Evolutionary conservation across 1,140 invertebrate genomes (phyloP), one percentile per base, ranked within the genome.

Genomic region (Trachymyrmex septentrionalis): DNA sequence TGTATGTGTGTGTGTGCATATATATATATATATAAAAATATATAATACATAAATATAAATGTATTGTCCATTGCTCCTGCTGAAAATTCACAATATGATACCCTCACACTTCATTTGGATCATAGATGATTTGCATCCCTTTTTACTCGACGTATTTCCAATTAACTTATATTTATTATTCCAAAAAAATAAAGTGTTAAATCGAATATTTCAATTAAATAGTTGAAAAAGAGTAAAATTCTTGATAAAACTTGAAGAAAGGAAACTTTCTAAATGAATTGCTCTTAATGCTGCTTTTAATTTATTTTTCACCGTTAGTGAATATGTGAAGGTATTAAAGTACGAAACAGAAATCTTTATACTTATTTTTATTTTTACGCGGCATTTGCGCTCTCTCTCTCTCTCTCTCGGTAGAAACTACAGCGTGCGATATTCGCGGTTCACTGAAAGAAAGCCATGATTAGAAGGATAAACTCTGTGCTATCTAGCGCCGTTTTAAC

Each of bases 401-500:
- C 21, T 10, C 24, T 55, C 21, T 44, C 27, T 53, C 21, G n/a
- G 21, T 66, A 66, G 48, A 78, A 78, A 30, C 30, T n/a, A 19
- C n/a, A 19, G 30, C 59, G 34, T 38, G 21, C 44, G 59, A 78
- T 78, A 48, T 81, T 86, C 76, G 44, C 55, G 69, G 76, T 78
- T 16, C n/a, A 59, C 34, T 38, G 24, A 86, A 34, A 53, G 55
- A 88, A 88, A 71, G 69, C 27, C 71, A 53, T 27, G 71, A 50
- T 24, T 73, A 50, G 72, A 55, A 76, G 78, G 27, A 38, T 78
- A 64, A 80, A 59, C 66, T 55, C 48, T n/a, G 55, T n/a, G 30
- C 44, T 77, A 64, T 86, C 80, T 30, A 57, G 38, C 67, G 75
- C 2, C 21, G 75, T 55, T 86, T 86, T 81, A 80, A 81, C 61